Base-by-base conservation (phyloP, 2,113 vertebrate genomes). In the Ictalurus furcatus region DNA sequence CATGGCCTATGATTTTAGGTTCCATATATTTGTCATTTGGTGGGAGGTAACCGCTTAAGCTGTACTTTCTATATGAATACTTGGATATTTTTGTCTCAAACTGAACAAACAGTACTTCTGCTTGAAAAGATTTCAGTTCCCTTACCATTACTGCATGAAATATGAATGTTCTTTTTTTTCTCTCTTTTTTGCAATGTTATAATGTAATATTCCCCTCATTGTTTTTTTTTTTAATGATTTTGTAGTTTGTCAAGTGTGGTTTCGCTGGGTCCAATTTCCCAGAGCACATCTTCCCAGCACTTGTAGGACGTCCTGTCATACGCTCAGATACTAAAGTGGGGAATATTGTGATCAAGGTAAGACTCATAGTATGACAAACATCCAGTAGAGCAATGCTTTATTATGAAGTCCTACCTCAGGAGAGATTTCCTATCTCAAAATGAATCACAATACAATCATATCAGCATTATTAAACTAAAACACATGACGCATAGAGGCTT, bases 261-360 rank as follows among this genome's bases (percentile, higher is more conserved):
- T 99, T 98, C 79, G 98, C 98, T 9, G 98, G 98, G 85, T 98
- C 98, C 91, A 99, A 99, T 95, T 99, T 99, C 93, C 98, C 98
- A 0, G 97, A 99, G 85, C 98, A 99, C 95, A 99, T 99, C 95
- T 99, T 99, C 93, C 98, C 98, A 28, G 98, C 98, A 78, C 94
- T 99, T 94, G 97, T 99, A 94, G 98, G 98, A 90, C 97, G 98
- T 90, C 98, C 98, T 19, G 96, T 98, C 93, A 98, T 99, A 92
- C 96, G 98, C 90, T 99, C 98, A 44, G 96, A 94, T 89, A 94
- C 97, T 92, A 99, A 98, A 98, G 97, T 99, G 93, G 98, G 98
- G 91, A 97, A 98, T 95, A 98, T 98, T 82, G 97, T 98, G 94
- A 99, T 99, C 92, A 99, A 99, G 97, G 98, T 98, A 96, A 97